Conservation (phyloP, 2,797 vertebrate genomes). For the Oreochromis grahami region DNA sequence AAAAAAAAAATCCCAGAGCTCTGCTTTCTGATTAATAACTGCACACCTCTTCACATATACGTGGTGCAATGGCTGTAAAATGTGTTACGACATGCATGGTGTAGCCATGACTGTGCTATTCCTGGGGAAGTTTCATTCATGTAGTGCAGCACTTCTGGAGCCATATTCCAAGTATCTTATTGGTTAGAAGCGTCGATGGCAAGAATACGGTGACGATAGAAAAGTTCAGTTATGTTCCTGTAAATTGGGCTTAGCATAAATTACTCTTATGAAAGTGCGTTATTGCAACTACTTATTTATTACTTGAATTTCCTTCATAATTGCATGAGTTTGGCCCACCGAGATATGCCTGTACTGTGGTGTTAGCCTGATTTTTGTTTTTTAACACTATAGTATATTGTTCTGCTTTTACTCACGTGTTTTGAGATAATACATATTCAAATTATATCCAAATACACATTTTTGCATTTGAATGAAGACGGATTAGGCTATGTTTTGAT, state of each 20-base stretch:
- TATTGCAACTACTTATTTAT: not conserved
- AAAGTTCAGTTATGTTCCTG: not conserved
- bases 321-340: not conserved
- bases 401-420: not conserved
- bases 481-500: not conserved
- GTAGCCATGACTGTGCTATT: not conserved
- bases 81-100: not conserved
- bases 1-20: too few relatives aligned
- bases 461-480: not conserved
- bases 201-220: not conserved
- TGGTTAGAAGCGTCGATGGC: not conserved
- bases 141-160: not conserved
- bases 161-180: not conserved
- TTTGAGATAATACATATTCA: not conserved
- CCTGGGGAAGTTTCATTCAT: not conserved
- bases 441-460: not conserved
- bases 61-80: too few relatives aligned
- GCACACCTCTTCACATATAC: rapidly evolving
- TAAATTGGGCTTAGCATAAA: not conserved
- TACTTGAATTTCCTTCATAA: not conserved
- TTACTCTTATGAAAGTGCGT: not conserved
- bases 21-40: not conserved
- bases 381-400: not conserved
- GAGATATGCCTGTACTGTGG: not conserved
- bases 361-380: too few relatives aligned